phyloP scores from a whole-genome alignment of 2,888 invertebrate species.

The Saturnia japonica region DNA sequence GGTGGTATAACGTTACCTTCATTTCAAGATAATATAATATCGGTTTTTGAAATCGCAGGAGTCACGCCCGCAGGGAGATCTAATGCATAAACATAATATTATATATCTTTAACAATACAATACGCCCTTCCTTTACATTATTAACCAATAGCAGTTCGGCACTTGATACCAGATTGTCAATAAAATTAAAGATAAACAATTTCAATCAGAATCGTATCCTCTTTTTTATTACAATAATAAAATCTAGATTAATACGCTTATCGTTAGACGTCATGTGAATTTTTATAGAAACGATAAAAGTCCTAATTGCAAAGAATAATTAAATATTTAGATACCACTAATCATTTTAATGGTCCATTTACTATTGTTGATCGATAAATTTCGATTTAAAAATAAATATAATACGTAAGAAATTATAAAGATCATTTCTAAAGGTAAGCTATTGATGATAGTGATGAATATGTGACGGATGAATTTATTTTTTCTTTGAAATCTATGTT shows the following conservation, averaged over 20 bases:
- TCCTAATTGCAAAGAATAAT: constrained; percentile 21
- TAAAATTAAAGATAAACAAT: constrained; percentile 15
- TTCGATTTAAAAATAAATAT: constrained; percentile 22
- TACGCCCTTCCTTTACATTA: neutral
- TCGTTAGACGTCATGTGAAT: constrained; percentile 10
- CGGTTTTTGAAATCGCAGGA: neutral
- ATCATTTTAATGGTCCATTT: constrained; percentile 23
- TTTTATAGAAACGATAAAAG: constrained; percentile 18
- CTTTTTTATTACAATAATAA: constrained; percentile 18
- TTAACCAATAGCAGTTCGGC: constrained; percentile 1
- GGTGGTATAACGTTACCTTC: no score
- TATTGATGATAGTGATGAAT: neutral
- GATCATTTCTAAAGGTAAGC: neutral
- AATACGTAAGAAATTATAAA: neutral
- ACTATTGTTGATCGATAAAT: constrained; percentile 20
- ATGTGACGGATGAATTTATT: neutral
- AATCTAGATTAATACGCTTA: constrained; percentile 2
- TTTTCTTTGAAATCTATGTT: neutral
- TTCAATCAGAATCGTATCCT: constrained; percentile 14
- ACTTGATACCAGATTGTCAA: neutral
- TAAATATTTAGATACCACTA: constrained; percentile 20
- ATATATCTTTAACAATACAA: neutral
- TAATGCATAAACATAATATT: neutral
- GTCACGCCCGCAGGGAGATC: neutral
- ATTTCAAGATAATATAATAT: no score